Evolutionary conservation across 2,113 vertebrate genomes (phyloP).

Genomic region (Psammodynastes pulverulentus): DNA sequence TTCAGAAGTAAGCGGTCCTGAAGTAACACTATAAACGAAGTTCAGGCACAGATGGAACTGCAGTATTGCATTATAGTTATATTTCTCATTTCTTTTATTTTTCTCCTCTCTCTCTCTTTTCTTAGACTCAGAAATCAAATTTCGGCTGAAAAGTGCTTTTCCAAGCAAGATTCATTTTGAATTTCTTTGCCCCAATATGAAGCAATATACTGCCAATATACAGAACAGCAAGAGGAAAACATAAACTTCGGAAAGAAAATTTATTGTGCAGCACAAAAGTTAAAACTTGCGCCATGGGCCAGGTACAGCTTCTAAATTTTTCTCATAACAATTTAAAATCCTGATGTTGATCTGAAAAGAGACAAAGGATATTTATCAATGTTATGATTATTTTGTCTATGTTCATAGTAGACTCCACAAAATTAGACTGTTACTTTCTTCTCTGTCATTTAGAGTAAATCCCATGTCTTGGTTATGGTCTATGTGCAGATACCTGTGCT

Average conservation of each 20-base stretch:
- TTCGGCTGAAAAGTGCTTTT: slow-evolving; percentile 38
- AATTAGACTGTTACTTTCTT: not conserved
- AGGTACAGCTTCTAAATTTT: slow-evolving; percentile 8
- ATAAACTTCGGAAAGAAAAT: slow-evolving; percentile 38
- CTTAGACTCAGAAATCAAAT: slow-evolving; percentile 50
- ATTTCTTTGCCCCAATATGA: slow-evolving; percentile 38
- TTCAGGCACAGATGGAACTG: slow-evolving; percentile 44
- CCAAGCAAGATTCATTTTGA: slow-evolving; percentile 31
- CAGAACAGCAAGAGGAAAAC: not conserved
- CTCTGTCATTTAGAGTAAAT: not conserved
- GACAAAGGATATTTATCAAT: not conserved
- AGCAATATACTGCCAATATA: slow-evolving; percentile 29
- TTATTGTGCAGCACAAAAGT: slow-evolving; percentile 2
- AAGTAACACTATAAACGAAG: slow-evolving; percentile 41
- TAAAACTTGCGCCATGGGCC: slow-evolving; percentile 20
- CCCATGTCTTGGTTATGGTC: not conserved
- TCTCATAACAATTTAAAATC: slow-evolving; percentile 3
- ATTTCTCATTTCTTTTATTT: slow-evolving; percentile 17
- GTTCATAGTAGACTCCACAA: not conserved
- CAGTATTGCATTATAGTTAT: slow-evolving; percentile 34
- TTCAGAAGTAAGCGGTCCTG: slow-evolving; percentile 42
- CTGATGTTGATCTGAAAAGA: not conserved
- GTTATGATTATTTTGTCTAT: not conserved
- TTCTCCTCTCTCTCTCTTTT: slow-evolving; percentile 22
- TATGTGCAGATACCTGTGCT: not conserved